Base-by-base conservation (phyloP, 1,140 invertebrate genomes). In the Leptinotarsa defecta region DNA sequence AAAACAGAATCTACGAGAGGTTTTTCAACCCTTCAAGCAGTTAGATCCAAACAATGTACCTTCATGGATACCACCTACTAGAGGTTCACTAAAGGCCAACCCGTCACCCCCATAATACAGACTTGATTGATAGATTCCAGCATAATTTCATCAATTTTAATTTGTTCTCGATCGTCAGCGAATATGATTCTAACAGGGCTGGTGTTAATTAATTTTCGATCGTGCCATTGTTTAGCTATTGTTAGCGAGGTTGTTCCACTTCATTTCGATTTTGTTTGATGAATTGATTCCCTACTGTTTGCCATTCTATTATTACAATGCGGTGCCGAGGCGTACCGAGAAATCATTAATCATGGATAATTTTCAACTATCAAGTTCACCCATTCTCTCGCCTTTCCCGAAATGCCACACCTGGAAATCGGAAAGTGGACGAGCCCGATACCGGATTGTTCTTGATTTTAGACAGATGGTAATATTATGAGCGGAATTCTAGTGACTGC, bases 201-300 rank as follows among this genome's bases (percentile, higher is more conserved):
- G 63, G 22, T 73, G 52, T 34, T 73, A 73, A 73, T 73, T 73
- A 73, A 65, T 73, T 73, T 65, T 73, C 71, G 71, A 73, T 73
- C 61, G 19, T 48, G 62, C 43, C 52, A 65, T 64, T 65, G 61
- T 64, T 73, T 73, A n/a, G 61, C 63, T 65, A 73, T 73, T 73
- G 71, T 73, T 64, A 48, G 61, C 63, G 15, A 52, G 71, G 52
- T 73, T 73, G 71, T 65, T 73, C 63, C 61, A 73, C 71, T 73
- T 73, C 43, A 65, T 64, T 75, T 75, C 73, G 69, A 77, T 75
- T 75, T 75, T 62, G 73, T 68, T 77, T 73, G 69, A 77, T 75
- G 68, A 73, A 77, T 77, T 63, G 76, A 77, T 77, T 74, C 67
- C 69, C 70, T 73, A 77, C 74, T 48, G 76, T 75, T 65, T 73